Conservation (phyloP, 2,113 vertebrate genomes). For the Istiophorus platypterus region DNA sequence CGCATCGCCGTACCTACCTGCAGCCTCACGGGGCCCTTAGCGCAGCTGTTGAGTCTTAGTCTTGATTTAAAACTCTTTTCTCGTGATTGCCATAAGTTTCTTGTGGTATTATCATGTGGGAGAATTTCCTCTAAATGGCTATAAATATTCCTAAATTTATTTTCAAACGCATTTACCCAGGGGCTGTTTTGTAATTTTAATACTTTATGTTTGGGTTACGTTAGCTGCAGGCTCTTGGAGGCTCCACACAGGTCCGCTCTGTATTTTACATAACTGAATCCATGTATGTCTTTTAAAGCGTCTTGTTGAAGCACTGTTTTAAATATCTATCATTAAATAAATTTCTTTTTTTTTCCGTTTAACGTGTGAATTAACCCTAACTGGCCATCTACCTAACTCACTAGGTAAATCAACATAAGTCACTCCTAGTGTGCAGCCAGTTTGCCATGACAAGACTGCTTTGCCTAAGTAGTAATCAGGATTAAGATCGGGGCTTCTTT, state of each 20-base stretch:
- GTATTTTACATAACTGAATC: no score
- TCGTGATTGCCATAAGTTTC: not conserved
- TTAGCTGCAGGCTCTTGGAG: no score
- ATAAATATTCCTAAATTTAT: not conserved
- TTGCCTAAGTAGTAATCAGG: not conserved
- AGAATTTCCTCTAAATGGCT: not conserved
- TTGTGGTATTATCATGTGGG: not conserved
- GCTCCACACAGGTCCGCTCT: no score
- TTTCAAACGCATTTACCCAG: not conserved
- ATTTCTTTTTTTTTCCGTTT: not conserved
- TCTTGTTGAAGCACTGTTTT: no score
- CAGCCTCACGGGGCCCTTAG: no score
- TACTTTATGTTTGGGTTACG: constrained; percentile 3
- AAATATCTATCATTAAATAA: not conserved
- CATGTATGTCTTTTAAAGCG: not conserved
- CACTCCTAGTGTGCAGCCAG: not conserved
- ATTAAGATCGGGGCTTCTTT: constrained; percentile 26
- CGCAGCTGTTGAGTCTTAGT: not conserved
- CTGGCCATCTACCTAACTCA: not conserved
- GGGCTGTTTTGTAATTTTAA: not conserved
- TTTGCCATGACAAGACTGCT: not conserved
- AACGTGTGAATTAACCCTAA: not conserved
- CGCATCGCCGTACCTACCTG: no score
- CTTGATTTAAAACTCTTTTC: not conserved
- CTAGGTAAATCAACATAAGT: not conserved